Conservation (phyloP, 2,113 vertebrate genomes). For the Etia nguti region DNA sequence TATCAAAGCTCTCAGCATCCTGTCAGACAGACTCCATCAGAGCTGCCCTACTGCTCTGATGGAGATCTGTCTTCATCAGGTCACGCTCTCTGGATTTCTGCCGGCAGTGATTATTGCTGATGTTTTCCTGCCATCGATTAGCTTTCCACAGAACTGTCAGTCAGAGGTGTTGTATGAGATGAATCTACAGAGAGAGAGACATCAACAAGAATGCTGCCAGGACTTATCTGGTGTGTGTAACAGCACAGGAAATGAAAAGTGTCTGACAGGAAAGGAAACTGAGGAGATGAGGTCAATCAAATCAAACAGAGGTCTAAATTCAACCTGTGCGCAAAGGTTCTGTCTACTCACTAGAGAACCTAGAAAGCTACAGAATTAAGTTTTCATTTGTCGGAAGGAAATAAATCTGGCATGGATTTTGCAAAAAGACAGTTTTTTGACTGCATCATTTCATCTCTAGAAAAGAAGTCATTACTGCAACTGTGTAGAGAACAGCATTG, state of each 20-base stretch:
- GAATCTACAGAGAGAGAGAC: neutral
- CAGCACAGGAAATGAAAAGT: constrained; percentile 28
- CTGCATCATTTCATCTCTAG: neutral
- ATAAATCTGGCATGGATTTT: neutral
- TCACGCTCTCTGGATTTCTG: neutral
- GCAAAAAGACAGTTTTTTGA: neutral
- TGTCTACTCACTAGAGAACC: neutral
- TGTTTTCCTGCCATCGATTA: constrained; percentile 34
- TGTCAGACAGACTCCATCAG: constrained; percentile 13
- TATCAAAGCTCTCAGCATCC: constrained; percentile 16
- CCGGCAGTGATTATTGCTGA: constrained; percentile 23
- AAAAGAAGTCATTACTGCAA: neutral
- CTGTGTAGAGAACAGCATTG: neutral
- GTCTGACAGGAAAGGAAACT: neutral
- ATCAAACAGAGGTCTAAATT: neutral
- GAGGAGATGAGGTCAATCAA: neutral
- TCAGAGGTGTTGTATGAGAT: neutral
- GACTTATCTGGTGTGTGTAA: neutral
- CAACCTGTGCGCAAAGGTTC: neutral
- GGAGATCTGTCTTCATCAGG: constrained; percentile 16
- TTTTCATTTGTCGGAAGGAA: neutral
- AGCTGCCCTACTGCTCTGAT: neutral
- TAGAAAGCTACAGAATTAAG: neutral
- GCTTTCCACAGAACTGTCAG: constrained; percentile 14
- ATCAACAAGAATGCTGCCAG: constrained; percentile 25